These are phyloP conservation scores for Zelostemma sp. DNA, from an alignment of 1,140 invertebrate genomes.

Conservation along the genomic window DNA sequence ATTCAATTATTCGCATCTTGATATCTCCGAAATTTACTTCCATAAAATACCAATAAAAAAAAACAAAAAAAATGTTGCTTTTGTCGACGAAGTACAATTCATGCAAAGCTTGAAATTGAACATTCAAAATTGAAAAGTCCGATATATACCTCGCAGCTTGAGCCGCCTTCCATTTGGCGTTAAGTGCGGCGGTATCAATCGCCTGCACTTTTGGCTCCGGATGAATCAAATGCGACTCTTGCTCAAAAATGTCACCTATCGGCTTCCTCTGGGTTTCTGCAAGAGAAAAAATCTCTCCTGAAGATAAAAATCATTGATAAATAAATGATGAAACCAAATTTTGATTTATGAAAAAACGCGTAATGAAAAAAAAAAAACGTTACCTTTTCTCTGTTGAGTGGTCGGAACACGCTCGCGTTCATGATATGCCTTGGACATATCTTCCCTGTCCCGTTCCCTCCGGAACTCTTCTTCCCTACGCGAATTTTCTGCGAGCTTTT, in stretches of 20 bases:
- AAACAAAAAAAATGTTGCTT: too few species aligned
- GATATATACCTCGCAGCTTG: conserved; percentile 62
- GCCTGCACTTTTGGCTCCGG: conserved; percentile 62
- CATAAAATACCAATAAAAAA: too few species aligned
- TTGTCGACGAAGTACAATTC: too few species aligned
- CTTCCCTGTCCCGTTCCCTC: conserved; percentile 64
- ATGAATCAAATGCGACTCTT: conserved; percentile 64
- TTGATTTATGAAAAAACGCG: too few species aligned
- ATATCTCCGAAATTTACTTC: too few species aligned
- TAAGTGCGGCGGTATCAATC: conserved; percentile 62
- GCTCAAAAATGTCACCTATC: conserved; percentile 66
- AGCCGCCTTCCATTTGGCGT: conserved; percentile 66
- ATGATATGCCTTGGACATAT: conserved; percentile 64
- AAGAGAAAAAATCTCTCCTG: conserved; percentile 23
- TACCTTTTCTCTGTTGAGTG: conserved; percentile 66
- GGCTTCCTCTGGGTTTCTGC: conserved; percentile 67
- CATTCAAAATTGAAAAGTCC: too few species aligned
- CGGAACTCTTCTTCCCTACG: conserved; percentile 66
- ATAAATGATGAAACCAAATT: not conserved
- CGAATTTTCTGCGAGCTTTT: conserved; percentile 63
- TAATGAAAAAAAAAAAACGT: conserved; percentile 19
- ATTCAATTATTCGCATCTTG: too few species aligned
- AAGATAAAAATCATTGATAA: not conserved
- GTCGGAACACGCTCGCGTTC: conserved; percentile 62
- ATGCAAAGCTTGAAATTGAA: too few species aligned